These are phyloP conservation scores for Argyrosomus japonicus DNA, from an alignment of 2,113 vertebrate genomes.

Conservation along the genomic window DNA sequence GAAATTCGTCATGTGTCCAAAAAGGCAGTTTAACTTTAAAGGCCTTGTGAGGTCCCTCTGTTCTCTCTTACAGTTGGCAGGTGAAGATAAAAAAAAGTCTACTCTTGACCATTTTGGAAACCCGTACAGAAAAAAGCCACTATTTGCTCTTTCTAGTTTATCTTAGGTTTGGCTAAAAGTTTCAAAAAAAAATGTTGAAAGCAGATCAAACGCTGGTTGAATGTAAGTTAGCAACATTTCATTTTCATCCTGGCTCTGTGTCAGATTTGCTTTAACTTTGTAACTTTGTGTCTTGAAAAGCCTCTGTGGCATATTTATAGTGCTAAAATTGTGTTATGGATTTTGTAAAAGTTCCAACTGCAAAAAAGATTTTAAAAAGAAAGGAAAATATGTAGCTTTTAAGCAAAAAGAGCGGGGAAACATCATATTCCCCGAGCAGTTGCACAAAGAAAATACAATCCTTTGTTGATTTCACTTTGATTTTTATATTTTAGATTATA, in stretches of 20 bases:
- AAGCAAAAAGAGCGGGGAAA: slow-evolving; percentile 43
- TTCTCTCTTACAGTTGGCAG: slow-evolving; percentile 61
- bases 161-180: slow-evolving; percentile 46
- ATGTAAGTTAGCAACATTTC: slow-evolving; percentile 38
- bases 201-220: slow-evolving; percentile 54
- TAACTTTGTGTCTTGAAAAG: slow-evolving; percentile 16
- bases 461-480: slow-evolving; percentile 72
- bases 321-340: background rate
- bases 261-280: slow-evolving; percentile 42
- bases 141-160: slow-evolving; percentile 52
- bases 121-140: slow-evolving; percentile 34
- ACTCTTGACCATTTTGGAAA: slow-evolving; percentile 42
- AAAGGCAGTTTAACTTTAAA: slow-evolving; percentile 71
- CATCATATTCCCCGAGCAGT: slow-evolving; percentile 46
- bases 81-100: slow-evolving; percentile 46
- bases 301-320: slow-evolving; percentile 16
- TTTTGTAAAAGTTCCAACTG: slow-evolving; percentile 39
- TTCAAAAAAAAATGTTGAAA: slow-evolving; percentile 39
- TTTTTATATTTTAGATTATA: slow-evolving; percentile 66
- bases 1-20: slow-evolving; percentile 60
- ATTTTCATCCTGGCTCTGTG: slow-evolving; percentile 29
- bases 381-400: slow-evolving; percentile 31
- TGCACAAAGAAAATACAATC: slow-evolving; percentile 48
- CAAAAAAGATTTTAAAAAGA: slow-evolving; percentile 3
- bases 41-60: slow-evolving; percentile 52